Base-by-base conservation (phyloP, 2,113 vertebrate species). In the Grammomys surdaster region DNA sequence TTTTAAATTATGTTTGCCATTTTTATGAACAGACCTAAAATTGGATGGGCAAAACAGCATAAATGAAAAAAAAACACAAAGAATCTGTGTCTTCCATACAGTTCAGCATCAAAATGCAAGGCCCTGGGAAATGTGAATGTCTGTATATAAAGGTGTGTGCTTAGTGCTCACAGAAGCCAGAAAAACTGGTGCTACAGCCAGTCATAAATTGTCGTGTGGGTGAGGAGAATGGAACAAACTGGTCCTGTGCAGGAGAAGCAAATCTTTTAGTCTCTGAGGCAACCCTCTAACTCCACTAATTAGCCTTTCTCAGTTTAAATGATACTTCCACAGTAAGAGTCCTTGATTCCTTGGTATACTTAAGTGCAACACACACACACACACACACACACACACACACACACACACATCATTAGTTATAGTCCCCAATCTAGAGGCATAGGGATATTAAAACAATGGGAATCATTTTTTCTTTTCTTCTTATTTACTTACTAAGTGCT, bases 21-120 rank as follows among this genome's bases (percentile, higher is more conserved):
- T 96, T 94, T 94, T 56, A 87, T 48, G 33, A 95, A 95, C 33
- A 82, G 31, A 87, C 48, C 89, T 86, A 87, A 93, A 95, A 94
- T 82, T 54, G 87, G 58, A 81, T 89, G 43, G 65, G 13, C 76
- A 76, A 89, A 67, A 89, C 26, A 88, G 46, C 40, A 72, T 81
- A 94, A 80, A 81, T 63, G 87, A 77, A 70, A 91, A 94, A 94
- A 40, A 40, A 89, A 51, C 48, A 94, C 72, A 88, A 93, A 89
- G 4, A 76, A 91, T 82, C 81, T 13, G 28, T 82, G 76, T 89
- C 4, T 94, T 95, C 33, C 65, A 10, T 26, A 65, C 5, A 80
- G 31, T 85, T 89, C 63, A 33, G 67, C 87, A 92, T 84, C 43
- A 89, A 94, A 81, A 86, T 77, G 40, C 16, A 95, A 11, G 43